Evolutionary conservation across 2,888 invertebrate genomes (phyloP), one percentile per base, ranked within the genome.

Genomic region (Agrochola lychnidis): DNA sequence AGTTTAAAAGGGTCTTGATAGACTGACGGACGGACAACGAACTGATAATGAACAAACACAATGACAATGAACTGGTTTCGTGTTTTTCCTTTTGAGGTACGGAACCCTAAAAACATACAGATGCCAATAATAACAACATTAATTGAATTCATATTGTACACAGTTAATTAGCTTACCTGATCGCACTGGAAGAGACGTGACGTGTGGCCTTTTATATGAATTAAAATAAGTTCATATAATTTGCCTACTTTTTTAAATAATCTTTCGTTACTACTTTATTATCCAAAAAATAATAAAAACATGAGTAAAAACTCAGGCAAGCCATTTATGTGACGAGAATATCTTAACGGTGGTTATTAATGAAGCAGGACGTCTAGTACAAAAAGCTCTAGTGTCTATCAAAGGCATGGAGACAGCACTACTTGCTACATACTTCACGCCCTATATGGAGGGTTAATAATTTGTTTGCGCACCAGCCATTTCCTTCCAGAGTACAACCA

Each of bases 371-470:
- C 89, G 82, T 88, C 83, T 86, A 82, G 84, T 79, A 89, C 89
- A 93, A 94, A 94, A 94, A 94, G 81, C 86, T 83, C 88, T 87
- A 86, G 88, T 84, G 82, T 90, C 91, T 91, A 89, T 90, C 92
- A 92, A 91, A 91, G 92, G 89, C 83, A 89, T 84, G 87, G 85
- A 87, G 88, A 91, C 90, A 87, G 90, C 30, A 30, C 91, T 92
- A 91, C 92, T 90, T 88, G 91, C 88, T 90, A 90, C 90, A 90
- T 91, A 91, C 89, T 91, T 89, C 87, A 85, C 83, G 79, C 94
- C 94, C 78, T 94, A 93, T 91, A 94, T 89, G 95, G 95, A 87
- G 91, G 91, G 91, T 92, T 92, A 91, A 93, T 94, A 94, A 95
- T 95, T 95, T 94, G 94, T 94, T 94, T 94, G 92, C 91, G 91